Base-by-base conservation (phyloP, 2,888 invertebrate genomes). In the Nomada lathburiana region DNA sequence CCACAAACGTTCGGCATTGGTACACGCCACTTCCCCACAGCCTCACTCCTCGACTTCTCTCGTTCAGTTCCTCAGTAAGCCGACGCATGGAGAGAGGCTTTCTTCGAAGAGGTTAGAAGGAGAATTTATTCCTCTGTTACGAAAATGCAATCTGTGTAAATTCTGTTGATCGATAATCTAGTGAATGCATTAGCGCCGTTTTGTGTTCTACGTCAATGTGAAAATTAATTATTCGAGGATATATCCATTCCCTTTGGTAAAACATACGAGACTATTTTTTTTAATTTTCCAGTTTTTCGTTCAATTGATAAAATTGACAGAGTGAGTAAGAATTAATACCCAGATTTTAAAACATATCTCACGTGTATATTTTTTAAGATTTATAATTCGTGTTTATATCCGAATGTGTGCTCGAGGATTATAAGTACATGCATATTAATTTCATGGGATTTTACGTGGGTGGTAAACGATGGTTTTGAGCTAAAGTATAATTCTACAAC, bases 31-130 rank as follows among this genome's bases (percentile, higher is more conserved):
- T 79, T 73, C 70, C 76, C 69, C 69, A 70, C 79, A 70, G 72
- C 26, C 69, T 69, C 68, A 57, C 69, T 71, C 69, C 13, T 60
- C 62, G 16, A 29, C 62, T 82, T 57, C 83, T 63, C 79, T 72
- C 72, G 68, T 62, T 81, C 86, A 85, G 84, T 84, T 84, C 81
- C 84, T 75, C 81, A 50, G 83, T 83, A 74, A 65, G 52, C 80
- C 68, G 76, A 76, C 80, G 76, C 62, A 59, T 53, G 83, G 60
- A 74, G 76, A 72, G 83, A 73, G 73, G 29, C 71, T 76, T 83
- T 84, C 76, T 72, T 75, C 57, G 68, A 69, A 79, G 82, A 85
- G 85, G 85, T 85, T 85, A 85, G 85, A 79, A 79, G 20, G 29
- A 72, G 29, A 64, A 85, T 79, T 74, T 36, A 59, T 69, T 64